Base-by-base conservation (phyloP, 53 echinoderm and acorn worm species). In the Echinometra lucunter region DNA sequence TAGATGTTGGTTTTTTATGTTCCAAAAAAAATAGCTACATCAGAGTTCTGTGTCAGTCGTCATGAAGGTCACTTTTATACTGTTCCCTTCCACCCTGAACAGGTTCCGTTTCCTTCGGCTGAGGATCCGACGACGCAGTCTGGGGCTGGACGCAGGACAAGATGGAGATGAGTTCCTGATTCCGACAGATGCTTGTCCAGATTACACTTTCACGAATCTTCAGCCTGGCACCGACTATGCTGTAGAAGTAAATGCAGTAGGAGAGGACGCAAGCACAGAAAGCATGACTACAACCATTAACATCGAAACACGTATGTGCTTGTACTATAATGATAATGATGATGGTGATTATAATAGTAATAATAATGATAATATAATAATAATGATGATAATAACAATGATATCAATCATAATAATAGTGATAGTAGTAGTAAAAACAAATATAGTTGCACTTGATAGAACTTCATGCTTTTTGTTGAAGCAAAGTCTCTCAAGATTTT, bases 121-220 rank as follows among this genome's bases (percentile, higher is more conserved):
- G 28, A 82, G 94, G 37, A 38, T 94, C 42, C 11, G 82, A 27
- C 49, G 94, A 32, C 94, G 94, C 44, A 15, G 25, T 5, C 42
- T 3, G 63, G 45, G 28, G 1, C 42, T 83, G 12, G 85, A 57
- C 12, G 85, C 44, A 18, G 94, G 94, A 18, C 66, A 66, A 16
- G 94, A 83, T 58, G 94, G 85, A 23, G 85, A 44, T 0, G 94
- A 94, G 58, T 83, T 94, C 66, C 23, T 94, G 25, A 18, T 57
- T 42, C 19, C 28, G 16, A 82, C 85, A 0, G 94, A 94, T 30
- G 94, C 94, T 2, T 94, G 94, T 63, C 94, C 94, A 0, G 94
- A 94, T 85, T 94, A 57, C 3, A 58, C 60, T 12, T 63, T 94
- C 44, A 94, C 66, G 5, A 82, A 58, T 35, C 94, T 94, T 35